Evolutionary conservation across 2,797 vertebrate genomes (phyloP), one percentile per base, ranked within the genome.

Genomic region (Micromesistius poutassou): DNA sequence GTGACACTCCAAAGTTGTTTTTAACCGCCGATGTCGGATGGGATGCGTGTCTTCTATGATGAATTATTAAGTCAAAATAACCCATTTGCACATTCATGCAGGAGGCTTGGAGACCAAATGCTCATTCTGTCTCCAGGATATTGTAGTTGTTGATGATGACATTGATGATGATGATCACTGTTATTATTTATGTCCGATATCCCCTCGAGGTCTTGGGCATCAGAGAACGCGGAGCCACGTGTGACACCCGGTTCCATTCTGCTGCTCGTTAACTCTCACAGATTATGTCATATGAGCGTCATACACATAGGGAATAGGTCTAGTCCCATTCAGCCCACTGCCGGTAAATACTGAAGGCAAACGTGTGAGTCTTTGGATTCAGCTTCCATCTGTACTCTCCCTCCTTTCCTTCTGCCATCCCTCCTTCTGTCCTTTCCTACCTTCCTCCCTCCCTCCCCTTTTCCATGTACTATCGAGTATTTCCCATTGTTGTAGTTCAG

Each of bases 121-220:
- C n/a, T n/a, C 30, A 8, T 13, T 46, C 30, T 31, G 74, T 33
- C 40, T 42, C 40, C 46, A 55, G 0, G 40, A 5, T 55, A 77
- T 14, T 30, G 28, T 78, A 80, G 82, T 4, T 46, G n/a, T 72
- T 35, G 30, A 16, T 30, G 70, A 75, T 68, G 25, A 35, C 68
- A 31, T 28, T 38, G n/a, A 28, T 14, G 28, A 68, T 74, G 46
- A 76, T 81, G 76, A 76, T 83, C 72, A 77, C 55, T 72, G 73
- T 50, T 74, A 76, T 71, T 77, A 77, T 73, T 40, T 40, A 62
- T n/a, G 73, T 76, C 71, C 76, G 12, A 70, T 68, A 28, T 36
- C 3, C 30, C 19, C 68, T 72, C 76, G 71, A 75, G 30, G 71
- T 30, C 79, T 36, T 76, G 76, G 68, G 38, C 72, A 19, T 76